Base-by-base conservation (phyloP, 2,113 vertebrate species). In the Tachysurus fulvidraco region DNA sequence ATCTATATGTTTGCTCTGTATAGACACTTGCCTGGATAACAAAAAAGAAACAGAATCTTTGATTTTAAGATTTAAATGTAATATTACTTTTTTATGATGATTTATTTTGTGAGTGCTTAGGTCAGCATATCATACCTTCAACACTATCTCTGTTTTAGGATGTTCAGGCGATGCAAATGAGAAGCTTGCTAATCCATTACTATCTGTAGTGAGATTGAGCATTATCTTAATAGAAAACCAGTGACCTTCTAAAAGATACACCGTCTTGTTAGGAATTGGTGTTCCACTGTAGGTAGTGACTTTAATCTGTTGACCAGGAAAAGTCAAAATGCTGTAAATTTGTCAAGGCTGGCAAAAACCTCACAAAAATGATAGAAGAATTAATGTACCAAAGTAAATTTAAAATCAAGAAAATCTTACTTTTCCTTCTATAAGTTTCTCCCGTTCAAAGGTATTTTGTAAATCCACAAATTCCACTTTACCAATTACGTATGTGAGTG, bases 181-280 rank as follows among this genome's bases (percentile, higher is more conserved):
- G 87, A 95, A 95, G 2, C 36, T 3, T 7, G 93, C 93, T 0
- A 93, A 9, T 30, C 95, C 95, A 1, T 92, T 25, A 0, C 2
- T 59, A 83, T 95, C 88, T 13, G 94, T 94, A 8, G 94, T 95
- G 28, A 94, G 87, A 50, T 94, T 95, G 28, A 90, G 80, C 0
- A 91, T 30, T 8, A 6, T 57, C 0, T 7, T 3, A 6, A 74
- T 0, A 4, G 83, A 62, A 91, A 91, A 92, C 0, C 0, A 46
- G 1, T 71, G 0, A 4, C 91, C 90, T 60, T 89, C 62, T 1
- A 88, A 88, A 69, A 95, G 83, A 77, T 92, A 90, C 3, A 95
- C n/a, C 0, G 0, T 3, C 87, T 73, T 90, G 84, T 90, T 46
- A 13, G 87, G 30, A 19, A 94, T 89, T 21, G 91, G 89, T 8